These are phyloP conservation scores for Hoplostethus mediterraneus DNA, from an alignment of 2,797 vertebrate species.

Conservation along the genomic window DNA sequence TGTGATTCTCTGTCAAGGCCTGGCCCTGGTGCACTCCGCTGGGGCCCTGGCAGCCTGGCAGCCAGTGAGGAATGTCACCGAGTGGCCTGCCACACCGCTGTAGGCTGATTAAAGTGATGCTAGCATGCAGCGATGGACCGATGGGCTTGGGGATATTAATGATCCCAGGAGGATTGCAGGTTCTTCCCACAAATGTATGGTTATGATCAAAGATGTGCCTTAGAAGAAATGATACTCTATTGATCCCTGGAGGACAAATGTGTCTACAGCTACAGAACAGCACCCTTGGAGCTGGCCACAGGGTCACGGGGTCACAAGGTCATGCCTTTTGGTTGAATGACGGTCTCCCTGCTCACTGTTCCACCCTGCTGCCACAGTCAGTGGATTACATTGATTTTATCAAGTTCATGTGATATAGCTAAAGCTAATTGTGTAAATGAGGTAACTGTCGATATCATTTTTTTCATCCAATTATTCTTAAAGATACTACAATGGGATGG, in stretches of 20 bases:
- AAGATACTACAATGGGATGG: too few species aligned
- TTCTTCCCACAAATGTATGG: slow-evolving; percentile 29
- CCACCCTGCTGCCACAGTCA: too few species aligned
- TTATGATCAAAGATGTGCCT: slow-evolving; percentile 29
- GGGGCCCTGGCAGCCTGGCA: not conserved
- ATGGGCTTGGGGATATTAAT: slow-evolving; percentile 3
- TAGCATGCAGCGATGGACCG: slow-evolving; percentile 19
- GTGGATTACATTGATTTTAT: too few species aligned
- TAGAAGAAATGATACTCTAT: slow-evolving; percentile 43
- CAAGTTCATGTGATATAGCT: too few species aligned
- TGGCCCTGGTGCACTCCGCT: slow-evolving; percentile 25
- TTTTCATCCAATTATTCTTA: too few species aligned
- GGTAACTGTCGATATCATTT: too few species aligned
- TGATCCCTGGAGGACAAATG: slow-evolving; percentile 45
- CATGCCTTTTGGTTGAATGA: too few species aligned
- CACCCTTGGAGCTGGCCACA: too few species aligned
- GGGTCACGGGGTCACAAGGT: too few species aligned
- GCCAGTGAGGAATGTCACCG: slow-evolving; percentile 25
- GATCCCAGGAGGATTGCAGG: slow-evolving; percentile 34
- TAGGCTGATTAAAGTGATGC: slow-evolving; percentile 46
- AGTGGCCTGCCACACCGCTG: slow-evolving; percentile 17
- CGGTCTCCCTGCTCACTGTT: too few species aligned
- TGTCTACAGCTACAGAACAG: not conserved
- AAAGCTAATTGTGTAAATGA: too few species aligned
- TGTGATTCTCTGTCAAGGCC: slow-evolving; percentile 47